phyloP scores from a whole-genome alignment of 2,113 vertebrate genomes.

The Potamarius usumacintae region DNA sequence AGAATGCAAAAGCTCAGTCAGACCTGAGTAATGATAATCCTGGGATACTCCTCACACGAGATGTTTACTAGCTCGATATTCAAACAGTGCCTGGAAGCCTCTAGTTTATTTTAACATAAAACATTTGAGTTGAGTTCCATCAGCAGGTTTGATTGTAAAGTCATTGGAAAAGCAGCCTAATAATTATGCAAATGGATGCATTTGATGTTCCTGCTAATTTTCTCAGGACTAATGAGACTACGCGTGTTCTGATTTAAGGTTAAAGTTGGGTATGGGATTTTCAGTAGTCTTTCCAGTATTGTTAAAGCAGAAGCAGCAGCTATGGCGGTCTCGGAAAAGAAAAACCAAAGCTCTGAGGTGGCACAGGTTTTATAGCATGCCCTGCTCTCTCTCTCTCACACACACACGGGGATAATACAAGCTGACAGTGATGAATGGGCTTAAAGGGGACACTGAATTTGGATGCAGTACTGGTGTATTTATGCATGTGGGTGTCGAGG shows the following conservation, averaged over 20 bases:
- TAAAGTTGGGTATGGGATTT: neutral
- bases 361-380: neutral
- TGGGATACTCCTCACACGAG: no score
- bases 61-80: neutral
- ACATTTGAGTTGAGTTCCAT: no score
- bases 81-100: neutral
- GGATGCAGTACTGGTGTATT: conserved; percentile 30
- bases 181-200: neutral
- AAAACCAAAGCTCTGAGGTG: neutral
- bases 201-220: neutral
- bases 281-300: neutral
- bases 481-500: conserved; percentile 20
- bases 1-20: neutral
- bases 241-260: neutral
- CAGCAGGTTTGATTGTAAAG: neutral
- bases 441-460: conserved; percentile 34
- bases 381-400: conserved; percentile 17
- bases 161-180: neutral
- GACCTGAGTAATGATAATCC: neutral
- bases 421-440: conserved; percentile 59
- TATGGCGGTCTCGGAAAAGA: neutral
- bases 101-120: neutral
- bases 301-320: neutral
- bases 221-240: neutral
- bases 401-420: conserved; percentile 44